Evolutionary conservation across 2,797 vertebrate species (phyloP).

Genomic region (Smutsia temminckii): DNA sequence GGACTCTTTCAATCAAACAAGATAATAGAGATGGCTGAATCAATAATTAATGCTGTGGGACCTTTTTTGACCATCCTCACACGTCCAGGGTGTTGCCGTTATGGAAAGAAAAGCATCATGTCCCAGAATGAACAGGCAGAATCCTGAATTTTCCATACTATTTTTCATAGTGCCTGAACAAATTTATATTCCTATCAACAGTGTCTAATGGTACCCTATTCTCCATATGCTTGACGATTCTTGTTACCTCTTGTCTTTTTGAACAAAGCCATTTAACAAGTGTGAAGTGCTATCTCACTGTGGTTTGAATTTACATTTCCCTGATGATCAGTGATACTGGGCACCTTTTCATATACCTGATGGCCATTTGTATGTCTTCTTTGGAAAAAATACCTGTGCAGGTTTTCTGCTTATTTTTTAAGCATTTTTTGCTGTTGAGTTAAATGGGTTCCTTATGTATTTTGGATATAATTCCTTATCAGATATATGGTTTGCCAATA

Average conservation of each 20-base stretch:
- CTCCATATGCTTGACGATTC: not conserved
- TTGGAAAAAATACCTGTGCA: not conserved
- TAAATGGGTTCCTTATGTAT: not conserved
- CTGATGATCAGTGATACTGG: not conserved
- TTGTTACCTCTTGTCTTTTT: not conserved
- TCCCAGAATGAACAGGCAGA: not conserved
- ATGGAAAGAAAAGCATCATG: not conserved
- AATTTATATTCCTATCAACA: not conserved
- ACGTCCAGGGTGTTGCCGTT: not conserved
- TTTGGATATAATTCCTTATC: not conserved
- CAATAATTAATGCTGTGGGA: not conserved
- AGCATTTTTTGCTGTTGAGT: not conserved
- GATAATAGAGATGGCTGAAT: not conserved
- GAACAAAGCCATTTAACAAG: not conserved
- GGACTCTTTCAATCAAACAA: not conserved
- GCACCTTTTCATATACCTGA: not conserved
- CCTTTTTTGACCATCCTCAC: not conserved
- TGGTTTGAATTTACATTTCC: not conserved
- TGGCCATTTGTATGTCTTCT: not conserved
- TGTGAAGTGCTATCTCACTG: not conserved
- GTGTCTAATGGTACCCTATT: not conserved
- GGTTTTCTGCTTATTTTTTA: not conserved
- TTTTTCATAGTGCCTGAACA: not conserved
- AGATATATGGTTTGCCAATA: not conserved
- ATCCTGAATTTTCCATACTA: not conserved